A percentile compares a stretch with the other conserved stretches of the same genome.
Conservation (phyloP, 1,140 invertebrate species). For the Hydropsyche tenuis region DNA sequence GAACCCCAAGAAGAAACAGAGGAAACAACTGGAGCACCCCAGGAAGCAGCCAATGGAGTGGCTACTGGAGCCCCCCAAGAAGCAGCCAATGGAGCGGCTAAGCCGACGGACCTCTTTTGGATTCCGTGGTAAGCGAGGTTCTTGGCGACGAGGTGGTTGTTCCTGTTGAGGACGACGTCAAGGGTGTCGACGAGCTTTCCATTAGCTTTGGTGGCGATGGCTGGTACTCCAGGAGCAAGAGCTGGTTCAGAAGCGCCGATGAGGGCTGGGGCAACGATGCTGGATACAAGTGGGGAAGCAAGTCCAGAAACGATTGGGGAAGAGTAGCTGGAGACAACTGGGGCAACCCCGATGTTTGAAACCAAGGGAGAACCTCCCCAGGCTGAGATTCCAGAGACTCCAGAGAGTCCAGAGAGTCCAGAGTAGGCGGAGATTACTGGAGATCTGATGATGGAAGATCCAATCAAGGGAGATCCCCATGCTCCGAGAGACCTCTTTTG, state of each 20-base stretch:
- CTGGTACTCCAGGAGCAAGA: constrained; percentile 49
- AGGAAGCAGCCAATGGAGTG: constrained; percentile 28
- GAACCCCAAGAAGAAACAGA: background rate
- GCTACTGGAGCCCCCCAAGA: constrained; percentile 3
- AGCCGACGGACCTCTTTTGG: constrained; percentile 53
- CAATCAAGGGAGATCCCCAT: background rate
- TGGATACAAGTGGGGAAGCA: constrained; percentile 43
- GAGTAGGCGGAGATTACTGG: constrained; percentile 24
- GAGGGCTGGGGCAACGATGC: constrained; percentile 40
- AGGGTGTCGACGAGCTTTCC: constrained; percentile 52
- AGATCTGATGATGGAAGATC: constrained; percentile 44
- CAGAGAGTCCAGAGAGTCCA: too few species aligned
- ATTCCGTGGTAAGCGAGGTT: constrained; percentile 52
- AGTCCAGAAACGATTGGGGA: constrained; percentile 49
- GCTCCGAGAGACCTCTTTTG: constrained; percentile 52
- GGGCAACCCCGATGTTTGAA: constrained; percentile 39
- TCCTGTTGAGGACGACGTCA: constrained; percentile 46
- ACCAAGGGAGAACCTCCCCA: constrained; percentile 18
- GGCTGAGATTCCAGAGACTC: constrained; percentile 47
- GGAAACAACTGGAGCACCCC: constrained; percentile 19
- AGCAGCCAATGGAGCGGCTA: constrained; percentile 32
- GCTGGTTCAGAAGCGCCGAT: constrained; percentile 42
- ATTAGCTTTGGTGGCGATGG: constrained; percentile 47
- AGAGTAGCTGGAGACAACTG: constrained; percentile 42
- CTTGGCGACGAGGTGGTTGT: constrained; percentile 53